A percentile compares a stretch with the other conserved stretches of the same genome.
These are phyloP conservation scores for Ceratina calcarata DNA, from an alignment of 1,140 invertebrate species.

Conservation along the genomic window DNA sequence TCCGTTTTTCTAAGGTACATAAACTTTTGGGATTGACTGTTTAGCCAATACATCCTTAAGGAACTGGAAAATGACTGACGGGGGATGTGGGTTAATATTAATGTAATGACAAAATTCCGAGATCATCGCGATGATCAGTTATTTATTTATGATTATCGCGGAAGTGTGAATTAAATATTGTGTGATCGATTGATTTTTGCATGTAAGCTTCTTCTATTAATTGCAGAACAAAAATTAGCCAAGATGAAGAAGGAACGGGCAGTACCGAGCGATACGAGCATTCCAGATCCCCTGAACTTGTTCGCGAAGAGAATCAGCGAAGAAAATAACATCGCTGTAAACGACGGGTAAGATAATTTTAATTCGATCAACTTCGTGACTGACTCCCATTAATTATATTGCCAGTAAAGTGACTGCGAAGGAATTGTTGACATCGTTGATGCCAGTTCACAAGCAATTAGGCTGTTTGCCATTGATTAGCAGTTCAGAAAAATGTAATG, in stretches of 20 bases:
- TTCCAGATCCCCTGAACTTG: conserved; percentile 13
- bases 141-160: no score
- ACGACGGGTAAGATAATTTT: background rate
- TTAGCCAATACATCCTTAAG: no score
- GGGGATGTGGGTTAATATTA: no score
- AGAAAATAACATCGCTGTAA: background rate
- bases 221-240: conserved; percentile 7
- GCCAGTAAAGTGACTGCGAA: conserved; percentile 32
- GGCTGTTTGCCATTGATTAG: conserved; percentile 4
- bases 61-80: no score
- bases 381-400: background rate
- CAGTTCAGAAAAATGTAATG: background rate
- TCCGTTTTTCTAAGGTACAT: no score
- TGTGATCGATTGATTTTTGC: no score
- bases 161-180: no score
- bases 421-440: conserved; percentile 35
- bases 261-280: background rate
- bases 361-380: background rate
- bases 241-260: conserved; percentile 18
- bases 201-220: background rate
- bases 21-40: no score
- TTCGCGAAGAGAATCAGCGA: background rate
- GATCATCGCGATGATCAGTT: no score
- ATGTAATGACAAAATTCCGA: no score
- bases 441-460: background rate